Evolutionary conservation across 2,888 invertebrate species (phyloP).

Genomic region (Psylliodes chrysocephalus): DNA sequence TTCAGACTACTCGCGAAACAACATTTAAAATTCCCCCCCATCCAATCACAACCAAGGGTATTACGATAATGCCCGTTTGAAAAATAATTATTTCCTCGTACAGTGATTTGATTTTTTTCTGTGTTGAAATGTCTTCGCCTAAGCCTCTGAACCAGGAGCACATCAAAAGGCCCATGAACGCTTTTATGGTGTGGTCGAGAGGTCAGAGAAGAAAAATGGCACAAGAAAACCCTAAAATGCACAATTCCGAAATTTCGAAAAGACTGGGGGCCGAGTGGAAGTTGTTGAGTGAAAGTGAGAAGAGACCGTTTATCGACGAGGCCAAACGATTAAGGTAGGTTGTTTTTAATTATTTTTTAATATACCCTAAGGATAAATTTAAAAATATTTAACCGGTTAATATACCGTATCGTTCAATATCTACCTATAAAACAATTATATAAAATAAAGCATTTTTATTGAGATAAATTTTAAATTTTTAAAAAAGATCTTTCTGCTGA

Average conservation of each 20-base stretch:
- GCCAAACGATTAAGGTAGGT: constrained; percentile 86
- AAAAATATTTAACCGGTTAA: too few species aligned
- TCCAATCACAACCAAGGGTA: background rate
- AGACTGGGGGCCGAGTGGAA: constrained; percentile 91
- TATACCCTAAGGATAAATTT: too few species aligned
- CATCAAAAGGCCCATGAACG: constrained; percentile 84
- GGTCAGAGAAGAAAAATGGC: constrained; percentile 92
- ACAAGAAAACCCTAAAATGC: constrained; percentile 94
- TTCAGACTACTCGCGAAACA: constrained; percentile 17
- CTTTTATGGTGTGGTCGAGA: constrained; percentile 90
- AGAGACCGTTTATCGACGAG: constrained; percentile 90
- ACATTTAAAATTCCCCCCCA: background rate
- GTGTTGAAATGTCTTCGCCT: constrained; percentile 51
- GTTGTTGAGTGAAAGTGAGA: constrained; percentile 84
- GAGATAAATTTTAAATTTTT: too few species aligned
- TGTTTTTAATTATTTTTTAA: too few species aligned
- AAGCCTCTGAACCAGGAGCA: constrained; percentile 67
- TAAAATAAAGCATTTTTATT: too few species aligned
- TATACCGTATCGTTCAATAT: too few species aligned
- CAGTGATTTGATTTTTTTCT: constrained; percentile 1
- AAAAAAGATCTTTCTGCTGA: too few species aligned
- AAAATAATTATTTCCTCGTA: background rate
- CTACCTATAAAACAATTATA: too few species aligned
- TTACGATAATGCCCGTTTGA: background rate
- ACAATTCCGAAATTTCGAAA: constrained; percentile 91